Evolutionary conservation across 2,888 invertebrate species (phyloP).

Genomic region (Tiliacea citrago): DNA sequence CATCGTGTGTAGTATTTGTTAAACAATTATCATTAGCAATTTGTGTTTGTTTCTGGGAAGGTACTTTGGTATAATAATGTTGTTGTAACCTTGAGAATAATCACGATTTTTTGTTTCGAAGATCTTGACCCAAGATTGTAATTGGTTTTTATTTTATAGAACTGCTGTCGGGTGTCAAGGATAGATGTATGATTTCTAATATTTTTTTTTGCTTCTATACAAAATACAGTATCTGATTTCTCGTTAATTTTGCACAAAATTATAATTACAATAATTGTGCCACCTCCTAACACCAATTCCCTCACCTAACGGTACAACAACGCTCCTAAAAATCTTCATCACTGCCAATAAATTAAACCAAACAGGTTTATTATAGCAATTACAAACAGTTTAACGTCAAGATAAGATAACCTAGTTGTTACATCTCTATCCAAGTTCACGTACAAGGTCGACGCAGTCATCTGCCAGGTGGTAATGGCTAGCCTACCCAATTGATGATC

Average conservation of each 20-base stretch:
- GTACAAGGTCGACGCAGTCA: conserved; percentile 64
- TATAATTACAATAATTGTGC: conserved; percentile 2
- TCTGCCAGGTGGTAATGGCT: conserved; percentile 29
- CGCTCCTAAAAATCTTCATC: conserved; percentile 24
- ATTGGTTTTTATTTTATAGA: background rate
- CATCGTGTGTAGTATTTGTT: conserved; percentile 15
- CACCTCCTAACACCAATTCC: conserved; percentile 17
- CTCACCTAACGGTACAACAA: conserved; percentile 30
- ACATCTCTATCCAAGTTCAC: conserved; percentile 62
- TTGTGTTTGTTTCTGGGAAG: conserved; percentile 12
- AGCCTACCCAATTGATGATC: conserved; percentile 58
- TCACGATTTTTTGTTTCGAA: conserved; percentile 28
- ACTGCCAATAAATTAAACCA: conserved; percentile 52
- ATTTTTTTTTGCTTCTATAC: background rate
- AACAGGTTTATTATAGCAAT: conserved; percentile 59
- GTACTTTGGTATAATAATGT: conserved; percentile 17
- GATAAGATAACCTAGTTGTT: conserved; percentile 67
- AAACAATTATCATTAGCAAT: conserved; percentile 11
- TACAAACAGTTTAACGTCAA: conserved; percentile 52
- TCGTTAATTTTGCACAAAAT: background rate
- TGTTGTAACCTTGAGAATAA: conserved; percentile 12
- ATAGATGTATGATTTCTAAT: background rate
- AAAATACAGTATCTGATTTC: background rate
- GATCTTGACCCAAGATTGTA: conserved; percentile 28
- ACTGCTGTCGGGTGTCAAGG: background rate